Evolutionary conservation across 2,797 vertebrate species (phyloP).

Genomic region (Pseudomugil tenellus): DNA sequence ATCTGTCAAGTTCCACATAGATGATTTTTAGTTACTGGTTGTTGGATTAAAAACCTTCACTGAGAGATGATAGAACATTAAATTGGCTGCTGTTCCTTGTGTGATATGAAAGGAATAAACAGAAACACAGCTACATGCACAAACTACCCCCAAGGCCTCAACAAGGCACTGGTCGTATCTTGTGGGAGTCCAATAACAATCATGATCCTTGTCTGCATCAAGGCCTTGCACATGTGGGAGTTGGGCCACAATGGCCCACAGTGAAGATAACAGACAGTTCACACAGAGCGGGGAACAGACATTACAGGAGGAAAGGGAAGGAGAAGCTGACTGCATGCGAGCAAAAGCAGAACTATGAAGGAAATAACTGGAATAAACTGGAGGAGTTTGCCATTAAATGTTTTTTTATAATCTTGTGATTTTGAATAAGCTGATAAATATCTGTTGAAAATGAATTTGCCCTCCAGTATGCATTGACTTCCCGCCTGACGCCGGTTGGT

Average conservation of each 20-base stretch:
- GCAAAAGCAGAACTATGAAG: constrained; percentile 18
- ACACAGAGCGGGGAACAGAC: constrained; percentile 50
- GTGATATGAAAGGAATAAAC: neutral
- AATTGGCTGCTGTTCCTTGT: neutral
- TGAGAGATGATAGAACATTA: neutral
- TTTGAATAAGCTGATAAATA: constrained; percentile 48
- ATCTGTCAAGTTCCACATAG: neutral
- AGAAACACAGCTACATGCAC: constrained; percentile 26
- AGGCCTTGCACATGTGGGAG: constrained; percentile 60
- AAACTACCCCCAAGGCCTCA: constrained; percentile 17
- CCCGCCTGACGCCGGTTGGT: constrained; percentile 43
- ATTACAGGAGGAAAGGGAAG: constrained; percentile 45
- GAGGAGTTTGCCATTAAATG: constrained; percentile 24
- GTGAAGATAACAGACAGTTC: constrained; percentile 63
- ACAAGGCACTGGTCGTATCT: constrained; percentile 51
- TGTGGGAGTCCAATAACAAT: constrained; percentile 65
- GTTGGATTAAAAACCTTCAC: neutral
- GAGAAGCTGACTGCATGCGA: neutral
- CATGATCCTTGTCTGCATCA: constrained; percentile 62
- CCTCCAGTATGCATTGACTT: constrained; percentile 34
- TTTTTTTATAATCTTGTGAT: constrained; percentile 45
- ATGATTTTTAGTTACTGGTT: neutral
- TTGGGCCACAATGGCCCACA: constrained; percentile 58
- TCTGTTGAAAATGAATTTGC: constrained; percentile 60
- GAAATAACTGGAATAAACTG: constrained; percentile 16